Base-by-base conservation (phyloP, 2,113 vertebrate genomes). In the Apteryx mantelli region DNA sequence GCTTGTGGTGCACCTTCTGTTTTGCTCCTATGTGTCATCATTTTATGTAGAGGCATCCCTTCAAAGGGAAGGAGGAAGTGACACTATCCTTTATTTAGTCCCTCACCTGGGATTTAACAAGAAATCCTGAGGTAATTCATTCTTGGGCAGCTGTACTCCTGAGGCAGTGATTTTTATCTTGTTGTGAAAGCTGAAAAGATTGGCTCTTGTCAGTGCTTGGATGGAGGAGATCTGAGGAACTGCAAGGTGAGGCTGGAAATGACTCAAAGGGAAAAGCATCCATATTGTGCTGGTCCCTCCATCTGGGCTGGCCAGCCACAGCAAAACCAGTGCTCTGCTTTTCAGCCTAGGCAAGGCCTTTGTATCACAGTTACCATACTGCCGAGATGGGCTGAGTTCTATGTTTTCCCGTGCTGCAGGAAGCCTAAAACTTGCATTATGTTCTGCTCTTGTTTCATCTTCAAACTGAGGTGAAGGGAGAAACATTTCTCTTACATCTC, bases 91-190 rank as follows among this genome's bases (percentile, higher is more conserved):
- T 46, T 20, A 2, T 85, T 53, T 70, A 36, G 68, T 91, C 81
- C 83, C 46, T 82, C 15, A 5, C 26, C 65, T 30, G 73, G 76
- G 73, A 86, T 94, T 95, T 88, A 90, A 94, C 34, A 26, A 70
- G 75, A 77, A 52, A 2, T 46, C 20, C 71, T 77, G 73, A 89
- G 66, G 76, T 90, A 88, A 88, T 93, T n/a, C 50, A 2, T 34
- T 83, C 76, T 88, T 38, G 1, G 8, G 53, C 78, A 92, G 87
- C 52, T 5, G 0, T 30, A 0, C 40, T 93, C 84, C 87, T 95
- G 75, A 44, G 93, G 87, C 91, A 66, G 28, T 0, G 95, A 91
- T 97, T 24, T 91, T 58, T 97, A 94, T 94, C 95, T 83, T 36
- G 60, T 71, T 74, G 84, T 50, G 52, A 87, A 83, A 88, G 76